Percentiles rank a stretch among this genome's conserved stretches.
phyloP scores from a whole-genome alignment of 2,113 vertebrate genomes.

The Dipodomys merriami region DNA sequence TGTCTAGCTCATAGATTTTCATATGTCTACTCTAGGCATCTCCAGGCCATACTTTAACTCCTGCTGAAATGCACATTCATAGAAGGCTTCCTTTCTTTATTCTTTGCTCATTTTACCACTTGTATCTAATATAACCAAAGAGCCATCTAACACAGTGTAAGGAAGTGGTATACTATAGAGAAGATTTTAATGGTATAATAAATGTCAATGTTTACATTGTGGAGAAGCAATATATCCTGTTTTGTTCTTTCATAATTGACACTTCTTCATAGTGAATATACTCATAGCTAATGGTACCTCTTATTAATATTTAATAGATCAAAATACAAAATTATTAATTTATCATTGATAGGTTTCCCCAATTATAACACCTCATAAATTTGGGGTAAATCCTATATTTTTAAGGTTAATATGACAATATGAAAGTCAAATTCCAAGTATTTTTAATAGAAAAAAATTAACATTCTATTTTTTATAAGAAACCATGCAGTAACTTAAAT shows the following conservation, averaged over 20 bases:
- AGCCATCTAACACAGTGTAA: not conserved
- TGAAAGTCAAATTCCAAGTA: not conserved
- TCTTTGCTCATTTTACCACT: not conserved
- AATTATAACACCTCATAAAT: not conserved
- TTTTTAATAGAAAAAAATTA: not conserved
- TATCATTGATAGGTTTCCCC: not conserved
- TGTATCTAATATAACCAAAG: not conserved
- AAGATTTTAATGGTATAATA: not conserved
- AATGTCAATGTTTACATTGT: not conserved
- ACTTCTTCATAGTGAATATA: not conserved
- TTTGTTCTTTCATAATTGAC: not conserved
- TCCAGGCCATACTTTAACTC: not conserved
- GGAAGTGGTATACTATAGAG: not conserved
- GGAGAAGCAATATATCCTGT: not conserved
- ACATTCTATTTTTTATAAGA: not conserved
- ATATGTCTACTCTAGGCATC: not conserved
- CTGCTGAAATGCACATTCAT: not conserved
- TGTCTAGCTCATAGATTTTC: not conserved
- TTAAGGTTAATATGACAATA: not conserved
- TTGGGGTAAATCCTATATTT: not conserved
- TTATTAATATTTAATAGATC: not conserved
- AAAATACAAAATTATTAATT: conserved; percentile 18
- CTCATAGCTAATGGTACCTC: not conserved
- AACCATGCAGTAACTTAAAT: not conserved
- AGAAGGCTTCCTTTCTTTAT: not conserved